These are phyloP conservation scores for Malacosoma neustria DNA, from an alignment of 2,888 invertebrate genomes.

Conservation along the genomic window DNA sequence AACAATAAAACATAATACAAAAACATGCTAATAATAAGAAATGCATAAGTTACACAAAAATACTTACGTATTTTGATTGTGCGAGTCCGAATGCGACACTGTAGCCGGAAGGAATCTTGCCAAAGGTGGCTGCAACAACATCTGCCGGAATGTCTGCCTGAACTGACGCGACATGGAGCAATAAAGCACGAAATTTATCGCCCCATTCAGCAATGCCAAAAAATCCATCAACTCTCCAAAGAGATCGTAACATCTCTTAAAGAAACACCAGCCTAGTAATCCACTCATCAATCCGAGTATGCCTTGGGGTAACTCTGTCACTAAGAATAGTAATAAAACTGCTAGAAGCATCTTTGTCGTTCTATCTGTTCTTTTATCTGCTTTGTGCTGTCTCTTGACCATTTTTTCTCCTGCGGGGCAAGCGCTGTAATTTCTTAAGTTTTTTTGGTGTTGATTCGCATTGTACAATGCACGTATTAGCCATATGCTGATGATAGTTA, in stretches of 20 bases:
- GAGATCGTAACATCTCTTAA: constrained; percentile 84
- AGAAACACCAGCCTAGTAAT: constrained; percentile 81
- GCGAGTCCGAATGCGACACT: constrained; percentile 76
- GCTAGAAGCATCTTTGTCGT: constrained; percentile 94
- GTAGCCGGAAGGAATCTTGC: constrained; percentile 75
- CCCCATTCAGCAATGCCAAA: constrained; percentile 91
- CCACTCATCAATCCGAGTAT: constrained; percentile 82
- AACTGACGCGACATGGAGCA: constrained; percentile 97
- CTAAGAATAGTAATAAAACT: constrained; percentile 87
- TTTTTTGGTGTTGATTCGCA: constrained; percentile 83
- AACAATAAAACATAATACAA: no score
- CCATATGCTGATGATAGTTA: constrained; percentile 83
- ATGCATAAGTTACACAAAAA: no score
- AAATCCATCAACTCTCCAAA: constrained; percentile 93
- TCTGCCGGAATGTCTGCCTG: constrained; percentile 82
- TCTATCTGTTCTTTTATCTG: constrained; percentile 86
- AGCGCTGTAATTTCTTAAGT: constrained; percentile 77
- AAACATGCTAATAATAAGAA: no score
- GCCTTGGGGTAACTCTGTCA: constrained; percentile 93
- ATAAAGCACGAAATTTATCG: constrained; percentile 94
- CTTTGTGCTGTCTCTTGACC: constrained; percentile 69
- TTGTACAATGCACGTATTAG: constrained; percentile 82
- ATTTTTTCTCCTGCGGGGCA: constrained; percentile 65
- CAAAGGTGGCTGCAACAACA: constrained; percentile 80
- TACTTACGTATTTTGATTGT: constrained; percentile 79